Percentiles rank a stretch among this genome's conserved stretches.
Conservation (phyloP, 2,113 vertebrate species). For the Synchiropus splendidus region DNA sequence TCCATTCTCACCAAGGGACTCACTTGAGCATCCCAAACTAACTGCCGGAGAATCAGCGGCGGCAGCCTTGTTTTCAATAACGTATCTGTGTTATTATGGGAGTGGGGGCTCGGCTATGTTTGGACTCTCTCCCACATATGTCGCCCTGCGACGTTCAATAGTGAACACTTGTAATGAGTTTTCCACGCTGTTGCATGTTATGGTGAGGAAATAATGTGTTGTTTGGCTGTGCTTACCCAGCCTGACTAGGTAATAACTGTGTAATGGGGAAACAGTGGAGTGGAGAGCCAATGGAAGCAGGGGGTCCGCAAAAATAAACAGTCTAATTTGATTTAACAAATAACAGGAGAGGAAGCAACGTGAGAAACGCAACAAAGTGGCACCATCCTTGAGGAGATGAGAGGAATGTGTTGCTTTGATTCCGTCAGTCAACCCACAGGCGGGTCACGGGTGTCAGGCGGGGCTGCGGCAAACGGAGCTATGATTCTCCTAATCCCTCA, state of each 20-base stretch:
- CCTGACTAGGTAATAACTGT: conserved; percentile 44
- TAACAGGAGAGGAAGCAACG: too few relatives aligned
- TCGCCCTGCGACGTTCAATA: conserved; percentile 35
- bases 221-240: conserved; percentile 48
- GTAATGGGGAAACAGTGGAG: conserved; percentile 47
- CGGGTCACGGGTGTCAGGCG: too few relatives aligned
- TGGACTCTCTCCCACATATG: conserved; percentile 22
- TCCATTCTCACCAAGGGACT: too few relatives aligned
- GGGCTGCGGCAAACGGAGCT: too few relatives aligned
- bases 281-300: conserved; percentile 34
- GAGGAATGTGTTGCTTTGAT: too few relatives aligned
- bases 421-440: too few relatives aligned
- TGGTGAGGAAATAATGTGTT: conserved; percentile 41
- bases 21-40: too few relatives aligned
- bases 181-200: conserved; percentile 42
- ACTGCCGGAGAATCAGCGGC: too few relatives aligned
- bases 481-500: too few relatives aligned
- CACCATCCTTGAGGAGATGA: too few relatives aligned
- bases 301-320: conserved; percentile 8
- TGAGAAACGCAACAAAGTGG: too few relatives aligned
- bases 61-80: not conserved
- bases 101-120: conserved; percentile 5
- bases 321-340: too few relatives aligned
- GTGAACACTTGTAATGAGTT: conserved; percentile 49
- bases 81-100: conserved; percentile 2